Conservation (phyloP, 1,140 invertebrate species). For the Goniozus legneri region DNA sequence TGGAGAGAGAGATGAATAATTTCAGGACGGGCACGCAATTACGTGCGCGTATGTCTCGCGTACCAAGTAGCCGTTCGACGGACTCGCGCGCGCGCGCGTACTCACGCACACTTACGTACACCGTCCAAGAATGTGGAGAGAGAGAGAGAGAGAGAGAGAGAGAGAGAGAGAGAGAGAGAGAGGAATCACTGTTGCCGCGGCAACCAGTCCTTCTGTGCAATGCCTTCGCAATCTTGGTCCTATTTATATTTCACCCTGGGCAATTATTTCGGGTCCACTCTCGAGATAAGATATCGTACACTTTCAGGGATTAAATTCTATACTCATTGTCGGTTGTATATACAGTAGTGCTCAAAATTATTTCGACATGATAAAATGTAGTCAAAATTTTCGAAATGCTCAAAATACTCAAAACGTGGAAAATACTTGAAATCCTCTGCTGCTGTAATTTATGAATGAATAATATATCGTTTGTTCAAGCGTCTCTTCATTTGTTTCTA, state of each 20-base stretch:
- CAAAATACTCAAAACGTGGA: too few species aligned
- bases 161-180: too few species aligned
- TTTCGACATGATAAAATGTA: neutral
- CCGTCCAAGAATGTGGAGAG: too few species aligned
- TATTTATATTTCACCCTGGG: conserved; percentile 46
- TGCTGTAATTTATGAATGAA: too few species aligned
- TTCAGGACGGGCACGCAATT: conserved; percentile 53
- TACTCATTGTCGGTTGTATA: neutral
- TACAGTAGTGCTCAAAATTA: too few species aligned
- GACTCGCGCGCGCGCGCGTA: conserved; percentile 19
- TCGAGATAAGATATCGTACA: neutral
- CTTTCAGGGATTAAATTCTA: neutral
- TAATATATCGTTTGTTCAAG: too few species aligned
- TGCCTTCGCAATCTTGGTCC: conserved; percentile 40
- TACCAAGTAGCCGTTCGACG: conserved; percentile 48
- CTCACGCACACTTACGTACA: conserved; percentile 6
- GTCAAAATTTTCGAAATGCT: too few species aligned
- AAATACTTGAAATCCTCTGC: too few species aligned
- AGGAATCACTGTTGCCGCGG: conserved; percentile 13
- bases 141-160: too few species aligned
- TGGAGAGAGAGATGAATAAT: conserved; percentile 52
- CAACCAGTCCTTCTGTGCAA: conserved; percentile 9
- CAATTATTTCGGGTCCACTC: conserved; percentile 31
- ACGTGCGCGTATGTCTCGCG: conserved; percentile 52
- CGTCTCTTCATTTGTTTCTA: too few species aligned